phyloP scores from a whole-genome alignment of 2,888 invertebrate species.

The Periphyllus acericola region DNA sequence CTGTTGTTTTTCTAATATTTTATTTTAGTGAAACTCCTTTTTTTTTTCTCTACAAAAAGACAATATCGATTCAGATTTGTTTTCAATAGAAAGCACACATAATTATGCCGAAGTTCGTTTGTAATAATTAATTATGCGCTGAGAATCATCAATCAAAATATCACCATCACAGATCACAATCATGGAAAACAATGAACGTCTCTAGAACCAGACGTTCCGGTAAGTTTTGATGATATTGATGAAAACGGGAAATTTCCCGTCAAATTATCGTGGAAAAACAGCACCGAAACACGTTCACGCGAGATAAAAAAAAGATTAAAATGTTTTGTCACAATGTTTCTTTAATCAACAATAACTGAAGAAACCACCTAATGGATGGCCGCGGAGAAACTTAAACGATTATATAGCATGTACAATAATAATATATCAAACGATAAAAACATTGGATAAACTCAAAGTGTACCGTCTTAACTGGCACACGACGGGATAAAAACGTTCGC shows the following conservation, averaged over 20 bases:
- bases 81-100: not conserved
- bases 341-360: too few relatives aligned
- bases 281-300: not conserved
- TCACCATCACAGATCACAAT: not conserved
- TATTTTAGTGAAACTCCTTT: too few relatives aligned
- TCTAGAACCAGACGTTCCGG: not conserved
- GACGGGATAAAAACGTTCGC: not conserved
- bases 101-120: not conserved
- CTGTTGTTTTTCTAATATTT: too few relatives aligned
- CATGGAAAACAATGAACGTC: not conserved
- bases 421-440: not conserved
- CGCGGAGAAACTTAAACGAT: too few relatives aligned
- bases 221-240: not conserved
- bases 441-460: not conserved
- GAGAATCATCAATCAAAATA: constrained; percentile 2
- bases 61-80: not conserved
- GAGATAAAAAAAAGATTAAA: not conserved
- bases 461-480: not conserved
- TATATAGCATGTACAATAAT: too few relatives aligned
- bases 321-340: too few relatives aligned
- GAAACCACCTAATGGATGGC: too few relatives aligned
- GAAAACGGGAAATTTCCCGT: not conserved
- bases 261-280: not conserved
- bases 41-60: not conserved
- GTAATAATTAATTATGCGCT: not conserved